Evolutionary conservation across 2,113 vertebrate species (phyloP), one percentile per base, ranked within the genome.

Genomic region (Peromyscus californicus): DNA sequence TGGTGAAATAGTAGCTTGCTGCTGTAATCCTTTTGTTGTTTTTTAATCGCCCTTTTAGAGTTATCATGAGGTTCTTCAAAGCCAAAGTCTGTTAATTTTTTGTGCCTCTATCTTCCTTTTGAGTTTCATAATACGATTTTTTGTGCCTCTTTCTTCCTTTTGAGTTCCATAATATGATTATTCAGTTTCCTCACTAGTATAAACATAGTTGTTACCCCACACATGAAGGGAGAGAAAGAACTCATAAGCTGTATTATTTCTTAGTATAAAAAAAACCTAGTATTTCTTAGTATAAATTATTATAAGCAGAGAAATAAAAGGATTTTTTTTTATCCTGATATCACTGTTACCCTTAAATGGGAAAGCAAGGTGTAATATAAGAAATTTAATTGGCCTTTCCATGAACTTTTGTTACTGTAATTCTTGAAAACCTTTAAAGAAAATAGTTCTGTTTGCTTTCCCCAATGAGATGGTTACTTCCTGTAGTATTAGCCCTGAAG

Each of bases 1-100:
- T 95, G 86, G 75, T 91, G 96, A 98, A 98, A 82, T 98, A 98
- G 95, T 98, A 97, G 98, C 98, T 98, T 98, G 98, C 97, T 98
- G 98, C 98, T 99, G 97, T 98, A 97, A 98, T 97, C 39, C 98
- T 96, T 96, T 97, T 97, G 91, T 97, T 96, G 19, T 97, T 97
- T 97, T 84, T 95, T 94, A 97, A 70, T 97, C 82, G 90, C 80
- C 93, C 78, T 98, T 98, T 95, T 92, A 88, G 78, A 83, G 93
- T 93, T 76, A 94, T 57, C 26, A 59, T 69, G 90, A 94, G 88
- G 72, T 96, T 97, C 48, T 93, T 94, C 83, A 90, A 98, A 97
- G 74, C 94, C 95, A 97, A 97, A 98, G 95, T 96, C 75, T 75
- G 11, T 90, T 91, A 82, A 51, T 82, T 86, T 89, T 72, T 85